Evolutionary conservation across 2,888 invertebrate genomes (phyloP).

Genomic region (Actias luna): DNA sequence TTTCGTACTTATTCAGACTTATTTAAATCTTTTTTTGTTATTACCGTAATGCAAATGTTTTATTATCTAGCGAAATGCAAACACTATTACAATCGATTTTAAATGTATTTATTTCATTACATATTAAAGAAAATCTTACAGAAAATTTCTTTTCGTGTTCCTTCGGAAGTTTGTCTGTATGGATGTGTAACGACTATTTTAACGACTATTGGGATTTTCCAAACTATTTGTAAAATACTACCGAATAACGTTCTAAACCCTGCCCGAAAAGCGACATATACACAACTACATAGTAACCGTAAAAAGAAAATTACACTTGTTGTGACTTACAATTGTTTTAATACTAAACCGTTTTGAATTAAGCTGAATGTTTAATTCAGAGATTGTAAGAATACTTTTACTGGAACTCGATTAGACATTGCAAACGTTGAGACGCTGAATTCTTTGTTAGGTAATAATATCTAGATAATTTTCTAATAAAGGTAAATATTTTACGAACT

Average conservation of each 20-base stretch:
- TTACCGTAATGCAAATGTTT: no score
- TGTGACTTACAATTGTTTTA: neutral
- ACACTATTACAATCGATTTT: no score
- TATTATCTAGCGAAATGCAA: no score
- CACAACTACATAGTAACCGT: neutral
- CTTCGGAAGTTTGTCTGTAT: no score
- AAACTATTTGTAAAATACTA: no score
- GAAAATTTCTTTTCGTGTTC: no score
- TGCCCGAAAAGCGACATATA: neutral
- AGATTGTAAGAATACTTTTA: neutral
- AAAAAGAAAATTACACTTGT: neutral
- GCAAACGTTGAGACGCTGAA: neutral
- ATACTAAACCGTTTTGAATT: neutral
- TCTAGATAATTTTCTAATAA: constrained; percentile 7
- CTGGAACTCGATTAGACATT: neutral
- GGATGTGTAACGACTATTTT: no score
- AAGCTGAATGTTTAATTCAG: neutral
- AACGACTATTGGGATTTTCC: no score
- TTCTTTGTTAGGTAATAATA: neutral
- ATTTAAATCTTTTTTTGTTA: no score
- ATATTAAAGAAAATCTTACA: no score
- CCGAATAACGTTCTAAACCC: neutral
- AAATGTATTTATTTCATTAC: no score
- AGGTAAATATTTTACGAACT: constrained; percentile 2
- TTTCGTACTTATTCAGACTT: no score